Evolutionary conservation across 1,140 invertebrate genomes (phyloP), one percentile per base, ranked within the genome.

Genomic region (Charaxes varanes): DNA sequence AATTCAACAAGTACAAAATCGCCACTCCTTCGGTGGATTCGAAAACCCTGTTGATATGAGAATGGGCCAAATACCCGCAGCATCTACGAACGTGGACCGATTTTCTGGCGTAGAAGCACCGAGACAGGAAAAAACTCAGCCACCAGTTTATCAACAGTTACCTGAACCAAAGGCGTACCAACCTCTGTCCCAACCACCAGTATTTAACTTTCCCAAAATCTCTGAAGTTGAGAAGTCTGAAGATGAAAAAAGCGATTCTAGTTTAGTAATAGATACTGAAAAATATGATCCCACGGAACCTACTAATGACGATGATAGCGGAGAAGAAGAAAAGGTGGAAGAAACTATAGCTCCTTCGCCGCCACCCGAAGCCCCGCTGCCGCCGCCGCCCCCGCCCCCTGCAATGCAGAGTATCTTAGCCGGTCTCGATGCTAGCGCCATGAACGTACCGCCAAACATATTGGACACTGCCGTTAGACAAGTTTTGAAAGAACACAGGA

Each of bases 231-330:
- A 80, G 1, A 76, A 74, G 14, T 82, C 79, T 0, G 88, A 88
- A 17, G 87, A 90, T 30, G 88, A 88, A 41, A 87, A 87, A 19
- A 89, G 88, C 53, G 89, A 91, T 48, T 85, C 87, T 1, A 88
- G 90, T 7, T 63, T 91, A 13, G 86, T 90, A 1, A 90, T 90
- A n/a, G 90, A 90, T 46, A 89, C 62, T 2, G 81, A 86, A 3
- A 86, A 85, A 24, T 89, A 88, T 24, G 90, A 91, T 44, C 89
- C 89, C 4, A 89, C 88, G n/a, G 88, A 90, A 47, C 89, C 89
- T 0, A 90, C 88, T 2, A 71, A 86, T 33, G 86, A 86, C 32
- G 86, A 85, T 14, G 81, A 83, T 30, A 68, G 63, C 27, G 61
- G 51, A 1, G 73, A 69, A 3, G 76, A 77, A 1, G 60, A 64